Base-by-base conservation (phyloP, 1,140 invertebrate genomes). In the Papilio aristodemus region DNA sequence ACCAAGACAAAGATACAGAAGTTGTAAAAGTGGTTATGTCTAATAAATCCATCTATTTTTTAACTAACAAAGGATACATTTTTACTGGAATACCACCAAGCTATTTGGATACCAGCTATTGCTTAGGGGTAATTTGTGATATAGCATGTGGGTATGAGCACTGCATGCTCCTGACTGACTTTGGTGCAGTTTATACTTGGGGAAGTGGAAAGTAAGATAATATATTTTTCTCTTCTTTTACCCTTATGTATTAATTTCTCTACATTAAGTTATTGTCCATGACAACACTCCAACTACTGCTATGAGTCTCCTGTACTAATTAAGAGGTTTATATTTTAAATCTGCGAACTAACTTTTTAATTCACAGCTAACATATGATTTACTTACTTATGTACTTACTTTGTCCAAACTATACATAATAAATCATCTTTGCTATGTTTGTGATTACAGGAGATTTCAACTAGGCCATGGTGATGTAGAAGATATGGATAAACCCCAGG, bases 61-160 rank as follows among this genome's bases (percentile, higher is more conserved):
- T 94, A 39, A 92, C 92, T 10, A 73, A 80, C 37, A 74, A 75
- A 39, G 94, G 95, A 66, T 81, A 84, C 46, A 77, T 95, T 1
- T 96, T 93, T 54, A 72, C 50, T 68, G 85, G 86, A 69, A 92
- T 93, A 74, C 83, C 94, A 50, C 94, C 94, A 10, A 92, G 83
- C 38, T 86, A 92, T 73, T 77, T 95, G 13, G 89, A 94, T 68
- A 92, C 92, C 71, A 84, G 85, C 19, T 92, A 92, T 72, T 91
- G 91, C 75, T 77, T 83, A 62, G 78, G 92, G 37, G 93, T 92
- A 77, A 92, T 95, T 59, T 86, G 92, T 57, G 94, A 96, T 79
- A 84, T 97, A 50, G 90, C 91, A 60, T 95, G 95, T 89, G 97
- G 97, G 4, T 94, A 95, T 84, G 96, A 97, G 84, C 97, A 98